These are phyloP conservation scores for Istiophorus platypterus DNA, from an alignment of 2,113 vertebrate species.

Conservation along the genomic window DNA sequence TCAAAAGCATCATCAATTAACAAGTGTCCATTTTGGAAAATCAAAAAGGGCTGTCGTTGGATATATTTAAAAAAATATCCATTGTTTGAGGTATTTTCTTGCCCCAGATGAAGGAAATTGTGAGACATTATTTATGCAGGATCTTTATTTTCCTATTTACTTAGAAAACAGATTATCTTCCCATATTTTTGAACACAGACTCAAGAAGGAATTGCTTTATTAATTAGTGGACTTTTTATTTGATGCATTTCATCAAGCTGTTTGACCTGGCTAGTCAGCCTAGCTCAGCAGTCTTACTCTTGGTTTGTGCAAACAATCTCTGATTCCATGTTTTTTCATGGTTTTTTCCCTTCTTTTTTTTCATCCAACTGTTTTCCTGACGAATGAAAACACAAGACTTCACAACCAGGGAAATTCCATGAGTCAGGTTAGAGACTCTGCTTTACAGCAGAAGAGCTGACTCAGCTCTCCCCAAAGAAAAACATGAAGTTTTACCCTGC, in stretches of 20 bases:
- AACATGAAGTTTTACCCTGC: conserved; percentile 51
- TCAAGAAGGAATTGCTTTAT: neutral
- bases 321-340: neutral
- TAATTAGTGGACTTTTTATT: neutral
- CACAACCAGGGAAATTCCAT: conserved; percentile 70
- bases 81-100: neutral
- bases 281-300: conserved; percentile 27
- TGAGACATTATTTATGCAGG: neutral
- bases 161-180: neutral
- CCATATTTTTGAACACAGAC: neutral
- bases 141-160: neutral
- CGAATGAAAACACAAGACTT: conserved; percentile 59
- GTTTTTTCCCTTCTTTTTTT: neutral
- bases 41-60: neutral
- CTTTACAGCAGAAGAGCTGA: conserved; percentile 61
- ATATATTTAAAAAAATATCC: neutral
- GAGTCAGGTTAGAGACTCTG: conserved; percentile 70
- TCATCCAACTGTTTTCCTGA: conserved; percentile 31
- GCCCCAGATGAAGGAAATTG: neutral
- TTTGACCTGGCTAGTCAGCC: neutral
- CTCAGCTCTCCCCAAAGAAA: conserved; percentile 47
- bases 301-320: conserved; percentile 33
- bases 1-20: neutral
- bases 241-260: conserved; percentile 19
- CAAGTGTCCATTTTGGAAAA: neutral